Conservation (phyloP, 2,797 vertebrate genomes). For the Pelochelys cantorii region DNA sequence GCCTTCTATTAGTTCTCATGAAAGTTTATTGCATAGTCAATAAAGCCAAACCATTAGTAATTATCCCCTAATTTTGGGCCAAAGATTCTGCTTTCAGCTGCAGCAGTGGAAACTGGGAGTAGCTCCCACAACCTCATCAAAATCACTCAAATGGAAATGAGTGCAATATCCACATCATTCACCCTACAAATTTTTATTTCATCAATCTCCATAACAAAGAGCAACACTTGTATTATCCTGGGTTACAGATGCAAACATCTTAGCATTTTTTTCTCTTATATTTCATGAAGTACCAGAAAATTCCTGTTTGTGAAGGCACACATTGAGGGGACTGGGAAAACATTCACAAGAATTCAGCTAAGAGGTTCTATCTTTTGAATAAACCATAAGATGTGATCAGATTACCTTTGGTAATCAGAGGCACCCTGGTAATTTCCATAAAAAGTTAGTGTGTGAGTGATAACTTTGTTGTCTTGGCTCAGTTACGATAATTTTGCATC, state of each 20-base stretch:
- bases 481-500: not conserved
- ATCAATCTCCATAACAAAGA: not conserved
- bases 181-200: not conserved
- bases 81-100: not conserved
- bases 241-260: accelerated
- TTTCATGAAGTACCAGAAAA: not conserved
- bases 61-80: not conserved
- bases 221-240: accelerated
- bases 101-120: not conserved
- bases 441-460: not conserved
- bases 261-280: accelerated
- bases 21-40: not conserved
- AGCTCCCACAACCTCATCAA: not conserved
- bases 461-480: not conserved
- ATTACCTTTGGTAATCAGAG: not conserved
- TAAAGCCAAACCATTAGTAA: not conserved
- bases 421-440: not conserved
- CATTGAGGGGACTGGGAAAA: not conserved
- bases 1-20: not conserved
- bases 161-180: not conserved
- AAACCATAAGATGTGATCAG: not conserved
- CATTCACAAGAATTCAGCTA: not conserved
- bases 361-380: not conserved
- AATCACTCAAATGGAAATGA: not conserved
- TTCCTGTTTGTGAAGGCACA: not conserved